Evolutionary conservation across 1,140 invertebrate species (phyloP), one percentile per base, ranked within the genome.

Genomic region (Bilobella aurantiaca): DNA sequence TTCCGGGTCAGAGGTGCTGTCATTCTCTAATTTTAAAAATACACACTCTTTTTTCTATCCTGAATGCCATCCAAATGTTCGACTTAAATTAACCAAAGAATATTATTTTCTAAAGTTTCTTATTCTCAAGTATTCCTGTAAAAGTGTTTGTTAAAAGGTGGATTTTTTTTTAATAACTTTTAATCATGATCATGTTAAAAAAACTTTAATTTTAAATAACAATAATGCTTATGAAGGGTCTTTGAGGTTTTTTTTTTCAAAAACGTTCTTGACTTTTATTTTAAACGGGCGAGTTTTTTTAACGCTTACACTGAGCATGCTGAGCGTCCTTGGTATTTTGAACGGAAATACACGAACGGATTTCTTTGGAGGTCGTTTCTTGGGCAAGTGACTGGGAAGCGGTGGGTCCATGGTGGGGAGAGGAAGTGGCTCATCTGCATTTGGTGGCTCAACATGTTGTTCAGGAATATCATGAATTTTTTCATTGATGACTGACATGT

Each of bases 401-500:
- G 59, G 58, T 27, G 70, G 70, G 63, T 72, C 70, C 66, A 72
- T 67, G 59, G 70, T 69, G 30, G 71, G 71, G 1, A 72, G 58
- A 12, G 69, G 66, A 16, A 66, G 42, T 64, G n/a, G n/a, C n/a
- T n/a, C n/a, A n/a, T 65, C 16, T 66, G 28, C 0, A 27, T 3
- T n/a, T 3, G 71, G 71, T 14, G 65, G 60, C 8, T 29, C 61
- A 58, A 69, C 65, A 28, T 34, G 42, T 32, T 34, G 59, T 27
- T 66, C 61, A 18, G 71, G 71, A 12, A 72, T 32, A 30, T 69
- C 63, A 42, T 64, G 59, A 18, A 72, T 58, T 42, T 72, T 72
- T 30, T 66, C 64, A 37, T 56, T 64, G 53, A 72, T 72, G 12
- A 72, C 68, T 18, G 64, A 66, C 23, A 67, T 64, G 66, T 72